Evolutionary conservation across 2,113 vertebrate species (phyloP).

Genomic region (Coptodon bakossiorum): DNA sequence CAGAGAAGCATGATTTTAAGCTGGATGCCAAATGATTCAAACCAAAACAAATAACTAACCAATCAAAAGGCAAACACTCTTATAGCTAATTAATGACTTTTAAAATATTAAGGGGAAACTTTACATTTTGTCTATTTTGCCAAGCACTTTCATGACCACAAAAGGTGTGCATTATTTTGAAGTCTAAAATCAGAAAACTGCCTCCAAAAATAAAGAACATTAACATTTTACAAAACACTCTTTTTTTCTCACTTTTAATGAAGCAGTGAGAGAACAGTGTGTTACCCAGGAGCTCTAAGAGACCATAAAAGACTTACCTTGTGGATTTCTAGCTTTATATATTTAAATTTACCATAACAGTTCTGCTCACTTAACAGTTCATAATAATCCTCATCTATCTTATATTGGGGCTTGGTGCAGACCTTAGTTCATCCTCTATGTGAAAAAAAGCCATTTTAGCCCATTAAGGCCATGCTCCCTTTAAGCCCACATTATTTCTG

Average conservation of each 20-base stretch:
- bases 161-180: neutral
- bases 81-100: neutral
- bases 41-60: neutral
- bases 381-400: neutral
- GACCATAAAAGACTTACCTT: neutral
- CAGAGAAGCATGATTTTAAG: neutral
- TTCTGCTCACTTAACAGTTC: neutral
- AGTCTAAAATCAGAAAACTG: neutral
- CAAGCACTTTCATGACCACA: neutral
- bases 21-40: neutral
- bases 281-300: neutral
- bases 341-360: neutral
- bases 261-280: neutral
- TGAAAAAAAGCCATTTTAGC: neutral
- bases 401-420: neutral
- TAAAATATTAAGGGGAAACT: neutral
- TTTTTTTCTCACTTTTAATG: neutral
- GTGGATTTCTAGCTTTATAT: neutral
- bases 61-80: neutral
- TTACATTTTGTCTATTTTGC: neutral
- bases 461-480: neutral
- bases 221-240: neutral
- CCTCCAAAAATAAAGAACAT: neutral
- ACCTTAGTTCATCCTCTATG: neutral
- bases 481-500: neutral